These are phyloP conservation scores for Thamnaconus septentrionalis DNA, from an alignment of 2,113 vertebrate species.

Conservation along the genomic window DNA sequence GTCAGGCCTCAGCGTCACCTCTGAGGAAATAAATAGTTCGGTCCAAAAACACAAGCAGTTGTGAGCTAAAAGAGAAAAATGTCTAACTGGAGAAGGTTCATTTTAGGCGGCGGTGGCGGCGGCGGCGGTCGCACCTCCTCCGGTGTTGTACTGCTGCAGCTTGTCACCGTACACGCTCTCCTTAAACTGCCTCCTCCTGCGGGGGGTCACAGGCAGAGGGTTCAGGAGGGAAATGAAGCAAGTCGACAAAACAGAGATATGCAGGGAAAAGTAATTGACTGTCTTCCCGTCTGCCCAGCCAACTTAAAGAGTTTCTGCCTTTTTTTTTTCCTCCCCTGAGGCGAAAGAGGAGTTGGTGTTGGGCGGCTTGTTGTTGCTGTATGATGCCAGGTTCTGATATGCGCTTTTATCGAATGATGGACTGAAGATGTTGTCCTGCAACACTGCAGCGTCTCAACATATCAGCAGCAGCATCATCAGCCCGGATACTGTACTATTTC, in stretches of 20 bases:
- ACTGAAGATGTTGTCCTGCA: background rate
- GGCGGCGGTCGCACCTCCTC: slow-evolving; percentile 80
- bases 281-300: slow-evolving; percentile 21
- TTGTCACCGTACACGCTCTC: slow-evolving; percentile 96
- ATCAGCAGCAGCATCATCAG: slow-evolving; percentile 16
- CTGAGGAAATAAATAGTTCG: slow-evolving; percentile 27
- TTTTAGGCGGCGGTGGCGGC: background rate
- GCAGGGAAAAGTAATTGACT: slow-evolving; percentile 31
- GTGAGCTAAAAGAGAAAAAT: no score
- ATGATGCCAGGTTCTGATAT: slow-evolving; percentile 27
- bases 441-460: slow-evolving; percentile 2
- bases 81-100: background rate
- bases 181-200: slow-evolving; percentile 90
- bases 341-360: slow-evolving; percentile 4
- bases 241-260: slow-evolving; percentile 8
- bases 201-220: background rate
- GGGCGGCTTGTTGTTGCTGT: slow-evolving; percentile 18
- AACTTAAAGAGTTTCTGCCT: slow-evolving; percentile 6
- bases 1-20: slow-evolving; percentile 85
- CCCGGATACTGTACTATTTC: no score
- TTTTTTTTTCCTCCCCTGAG: no score
- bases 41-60: no score
- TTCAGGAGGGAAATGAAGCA: background rate
- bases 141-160: slow-evolving; percentile 95
- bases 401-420: slow-evolving; percentile 18